A percentile compares a stretch with the other conserved stretches of the same genome.
Evolutionary conservation across 2,888 invertebrate species (phyloP).

Genomic region (Cheilosia variabilis): DNA sequence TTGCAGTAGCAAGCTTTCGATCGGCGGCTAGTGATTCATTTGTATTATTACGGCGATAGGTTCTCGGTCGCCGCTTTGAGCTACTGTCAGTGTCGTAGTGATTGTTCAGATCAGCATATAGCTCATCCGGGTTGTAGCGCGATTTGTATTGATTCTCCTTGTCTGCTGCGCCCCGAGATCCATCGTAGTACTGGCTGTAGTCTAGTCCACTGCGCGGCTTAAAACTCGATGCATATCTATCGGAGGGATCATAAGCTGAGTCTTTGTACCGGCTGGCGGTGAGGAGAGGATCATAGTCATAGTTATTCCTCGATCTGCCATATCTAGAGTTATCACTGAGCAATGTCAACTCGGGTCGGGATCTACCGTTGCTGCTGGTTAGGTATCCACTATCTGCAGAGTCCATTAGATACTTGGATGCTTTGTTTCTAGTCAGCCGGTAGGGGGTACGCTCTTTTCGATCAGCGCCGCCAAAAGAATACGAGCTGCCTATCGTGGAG

Average conservation of each 20-base stretch:
- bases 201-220: slow-evolving; percentile 77
- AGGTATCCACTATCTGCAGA: slow-evolving; percentile 81
- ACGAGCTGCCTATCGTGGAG: slow-evolving; percentile 85
- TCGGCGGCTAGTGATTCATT: slow-evolving; percentile 71
- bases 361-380: slow-evolving; percentile 78
- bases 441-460: slow-evolving; percentile 83
- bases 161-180: slow-evolving; percentile 76
- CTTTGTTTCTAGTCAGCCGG: slow-evolving; percentile 79
- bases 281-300: slow-evolving; percentile 76
- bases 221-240: slow-evolving; percentile 77
- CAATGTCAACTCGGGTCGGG: slow-evolving; percentile 76
- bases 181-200: slow-evolving; percentile 78
- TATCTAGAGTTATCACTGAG: slow-evolving; percentile 81
- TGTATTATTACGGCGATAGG: slow-evolving; percentile 80
- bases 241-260: slow-evolving; percentile 80
- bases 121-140: slow-evolving; percentile 78
- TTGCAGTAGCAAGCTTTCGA: slow-evolving; percentile 33
- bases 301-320: slow-evolving; percentile 75
- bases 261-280: slow-evolving; percentile 78
- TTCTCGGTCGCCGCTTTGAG: slow-evolving; percentile 75
- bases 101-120: slow-evolving; percentile 77
- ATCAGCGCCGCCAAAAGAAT: slow-evolving; percentile 84
- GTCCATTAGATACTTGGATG: slow-evolving; percentile 80
- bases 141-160: slow-evolving; percentile 79
- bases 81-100: slow-evolving; percentile 72